Base-by-base conservation (phyloP, 2,888 invertebrate species). In the Agrotis clavis region DNA sequence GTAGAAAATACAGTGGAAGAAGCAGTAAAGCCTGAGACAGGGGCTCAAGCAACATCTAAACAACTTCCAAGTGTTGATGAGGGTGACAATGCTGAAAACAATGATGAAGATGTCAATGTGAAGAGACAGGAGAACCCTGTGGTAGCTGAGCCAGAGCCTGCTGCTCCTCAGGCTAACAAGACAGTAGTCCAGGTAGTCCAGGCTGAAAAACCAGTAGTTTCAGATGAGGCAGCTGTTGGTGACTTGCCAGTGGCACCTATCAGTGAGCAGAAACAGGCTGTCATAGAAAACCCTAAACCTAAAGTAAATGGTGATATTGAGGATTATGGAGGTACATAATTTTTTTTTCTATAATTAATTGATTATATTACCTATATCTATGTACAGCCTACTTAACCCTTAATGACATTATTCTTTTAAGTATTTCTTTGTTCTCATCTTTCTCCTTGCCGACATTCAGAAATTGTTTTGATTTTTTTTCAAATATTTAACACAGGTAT, bases 281-380 rank as follows among this genome's bases (percentile, higher is more conserved):
- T 71, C 2, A 63, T 84, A 63, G 90, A 89, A n/a, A 87, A 84
- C 45, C 80, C 85, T 1, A 80, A 82, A 61, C 21, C n/a, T 0
- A 82, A 82, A 67, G 11, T 47, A 11, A 56, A 59, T 25, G 71
- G 59, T 21, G 77, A 74, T 57, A 78, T 81, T 41, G 72, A 71
- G 21, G 89, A 91, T 14, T 90, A 90, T 70, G 81, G 68, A 82
- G 51, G 51, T 63, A 30, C 16, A 0, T 47, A 16, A 2, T 16
- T 14, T 16, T 13, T 47, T 16, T 47, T 0, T 30, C 35, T 35
- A 7, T 6, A 35, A 35, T 35, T 35, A 35, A 35, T 1, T 35
- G 35, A 35, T 7, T 35, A 35, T 35, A 5, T 35, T n/a, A n/a
- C 6, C 6, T 35, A 25, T 35, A 7, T 7, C 35, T 35, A 5